Evolutionary conservation across 1,140 invertebrate genomes (phyloP), one percentile per base, ranked within the genome.

Genomic region (Pseudomyrmex dendroicus): DNA sequence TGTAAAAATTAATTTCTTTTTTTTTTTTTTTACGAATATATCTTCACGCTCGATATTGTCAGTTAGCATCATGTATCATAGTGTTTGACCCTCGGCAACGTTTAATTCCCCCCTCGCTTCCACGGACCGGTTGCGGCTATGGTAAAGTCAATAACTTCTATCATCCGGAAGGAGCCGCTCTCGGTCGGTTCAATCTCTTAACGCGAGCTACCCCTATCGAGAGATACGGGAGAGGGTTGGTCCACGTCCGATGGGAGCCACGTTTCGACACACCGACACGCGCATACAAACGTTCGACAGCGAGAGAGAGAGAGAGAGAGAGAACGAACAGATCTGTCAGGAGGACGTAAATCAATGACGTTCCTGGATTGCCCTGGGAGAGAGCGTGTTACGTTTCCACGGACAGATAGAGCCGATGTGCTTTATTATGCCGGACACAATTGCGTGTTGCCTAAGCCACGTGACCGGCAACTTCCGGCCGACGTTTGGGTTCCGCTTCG

Each of bases 351-450:
- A 89, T 88, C 87, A 89, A 85, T 82, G 80, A 57, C 54, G 73
- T 59, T 72, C 63, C 54, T 86, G 70, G 62, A 66, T 73, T 76
- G 35, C 22, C 57, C 82, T 74, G 84, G 76, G 78, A 82, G 70
- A 84, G 87, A 89, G 86, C 78, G 63, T 77, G 84, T 84, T 83
- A 72, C 84, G 59, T 85, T 82, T 84, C 70, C 82, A 86, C 87
- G 84, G 84, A 76, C 86, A 82, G 74, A 86, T 88, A 89, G 64
- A 82, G 82, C 83, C 80, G 74, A 86, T 83, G 87, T 66, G 76
- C 73, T 89, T 88, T 86, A 89, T 89, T 89, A 89, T 89, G 74
- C 87, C 84, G 87, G 86, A 86, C 84, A 89, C 87, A 89, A 87
- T 90, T 84, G 85, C 86, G 86, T 84, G 85, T 89, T 86, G 85